Evolutionary conservation across 2,888 invertebrate species (phyloP).

Genomic region (Adela reaumurella): DNA sequence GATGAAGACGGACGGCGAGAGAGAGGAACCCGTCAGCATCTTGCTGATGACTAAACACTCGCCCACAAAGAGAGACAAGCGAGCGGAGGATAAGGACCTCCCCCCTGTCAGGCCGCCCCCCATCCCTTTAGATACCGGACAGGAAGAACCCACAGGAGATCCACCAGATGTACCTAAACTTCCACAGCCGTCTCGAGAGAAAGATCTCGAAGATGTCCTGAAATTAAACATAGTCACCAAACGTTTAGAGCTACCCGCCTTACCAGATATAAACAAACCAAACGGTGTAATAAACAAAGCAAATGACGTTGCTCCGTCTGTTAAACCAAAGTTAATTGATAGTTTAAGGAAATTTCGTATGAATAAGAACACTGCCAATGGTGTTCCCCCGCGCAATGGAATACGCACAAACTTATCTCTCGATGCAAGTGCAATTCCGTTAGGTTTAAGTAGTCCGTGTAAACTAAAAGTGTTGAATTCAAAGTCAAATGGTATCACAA

Average conservation of each 20-base stretch:
- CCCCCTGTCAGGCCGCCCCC: neutral
- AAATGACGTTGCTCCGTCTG: neutral
- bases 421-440: neutral
- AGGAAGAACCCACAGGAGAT: neutral
- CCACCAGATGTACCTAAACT: neutral
- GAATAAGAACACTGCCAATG: neutral
- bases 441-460: neutral
- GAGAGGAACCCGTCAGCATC: slow-evolving; percentile 12
- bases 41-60: slow-evolving; percentile 10
- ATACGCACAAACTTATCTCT: neutral
- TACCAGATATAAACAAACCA: too few species aligned
- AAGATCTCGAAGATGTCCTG: neutral
- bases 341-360: slow-evolving; percentile 9
- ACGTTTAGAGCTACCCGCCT: too few species aligned
- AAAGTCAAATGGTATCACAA: neutral
- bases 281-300: slow-evolving; percentile 2
- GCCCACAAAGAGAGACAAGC: slow-evolving; percentile 9
- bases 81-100: slow-evolving; percentile 2
- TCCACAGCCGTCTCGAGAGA: neutral
- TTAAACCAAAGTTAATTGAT: slow-evolving; percentile 2
- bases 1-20: slow-evolving; percentile 11
- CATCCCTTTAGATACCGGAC: neutral
- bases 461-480: slow-evolving; percentile 1
- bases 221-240: slow-evolving; percentile 1
- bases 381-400: neutral